Percentiles rank a stretch among this genome's conserved stretches.
These are phyloP conservation scores for Felis chaus DNA, from an alignment of 2,113 vertebrate genomes.

Conservation along the genomic window DNA sequence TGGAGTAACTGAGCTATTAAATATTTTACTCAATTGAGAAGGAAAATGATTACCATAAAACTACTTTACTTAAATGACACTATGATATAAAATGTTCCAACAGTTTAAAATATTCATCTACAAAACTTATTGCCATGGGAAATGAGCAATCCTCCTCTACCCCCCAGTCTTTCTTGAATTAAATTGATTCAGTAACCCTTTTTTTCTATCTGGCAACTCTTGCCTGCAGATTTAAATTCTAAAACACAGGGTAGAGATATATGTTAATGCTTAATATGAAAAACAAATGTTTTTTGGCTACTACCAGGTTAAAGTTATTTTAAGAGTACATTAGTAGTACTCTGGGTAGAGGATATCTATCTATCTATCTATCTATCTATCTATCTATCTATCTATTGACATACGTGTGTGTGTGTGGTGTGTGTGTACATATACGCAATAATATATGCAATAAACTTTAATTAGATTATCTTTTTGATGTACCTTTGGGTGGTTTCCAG, in stretches of 20 bases:
- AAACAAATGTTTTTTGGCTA: background rate
- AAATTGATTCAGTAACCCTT: background rate
- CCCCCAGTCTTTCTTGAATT: background rate
- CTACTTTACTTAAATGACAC: constrained; percentile 6
- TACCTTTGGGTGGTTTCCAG: constrained; percentile 11
- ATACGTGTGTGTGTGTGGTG: background rate
- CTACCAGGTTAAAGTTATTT: background rate
- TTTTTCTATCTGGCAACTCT: background rate
- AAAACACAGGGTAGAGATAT: background rate
- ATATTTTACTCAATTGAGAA: constrained; percentile 42
- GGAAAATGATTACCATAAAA: background rate
- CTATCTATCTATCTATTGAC: too few relatives aligned
- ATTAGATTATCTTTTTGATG: constrained; percentile 30
- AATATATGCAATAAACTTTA: background rate
- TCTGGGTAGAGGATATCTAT: background rate
- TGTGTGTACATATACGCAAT: background rate
- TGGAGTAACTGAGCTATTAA: constrained; percentile 16
- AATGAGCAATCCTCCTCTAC: background rate
- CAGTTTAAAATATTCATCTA: constrained; percentile 14
- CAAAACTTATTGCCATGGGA: background rate
- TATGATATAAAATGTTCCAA: background rate
- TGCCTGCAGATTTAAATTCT: constrained; percentile 35
- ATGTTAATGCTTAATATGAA: constrained; percentile 24
- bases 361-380: background rate
- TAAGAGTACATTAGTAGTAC: background rate